Conservation (phyloP, 2,888 invertebrate genomes). For the Andrena fulva region DNA sequence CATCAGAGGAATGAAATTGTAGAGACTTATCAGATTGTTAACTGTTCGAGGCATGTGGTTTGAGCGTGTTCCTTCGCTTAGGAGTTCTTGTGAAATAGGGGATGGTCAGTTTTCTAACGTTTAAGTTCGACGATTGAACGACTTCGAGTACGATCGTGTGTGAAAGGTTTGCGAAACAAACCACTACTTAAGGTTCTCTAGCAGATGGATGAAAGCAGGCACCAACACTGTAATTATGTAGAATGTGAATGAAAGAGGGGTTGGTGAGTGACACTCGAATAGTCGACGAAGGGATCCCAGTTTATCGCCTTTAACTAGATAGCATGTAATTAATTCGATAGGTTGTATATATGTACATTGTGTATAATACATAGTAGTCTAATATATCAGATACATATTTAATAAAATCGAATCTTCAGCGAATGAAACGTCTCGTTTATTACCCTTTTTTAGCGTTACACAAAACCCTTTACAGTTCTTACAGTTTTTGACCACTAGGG, state of each 20-base stretch:
- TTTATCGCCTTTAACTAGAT: slow-evolving; percentile 68
- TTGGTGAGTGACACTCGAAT: slow-evolving; percentile 21
- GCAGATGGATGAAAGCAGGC: background rate
- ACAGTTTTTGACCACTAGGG: background rate
- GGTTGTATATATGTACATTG: slow-evolving; percentile 84
- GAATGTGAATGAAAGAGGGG: slow-evolving; percentile 11
- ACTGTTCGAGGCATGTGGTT: background rate
- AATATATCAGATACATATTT: slow-evolving; percentile 82
- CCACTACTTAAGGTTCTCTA: slow-evolving; percentile 15
- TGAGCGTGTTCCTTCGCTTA: background rate
- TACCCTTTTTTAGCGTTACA: background rate
- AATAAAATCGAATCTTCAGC: slow-evolving; percentile 76
- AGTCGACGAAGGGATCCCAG: slow-evolving; percentile 60
- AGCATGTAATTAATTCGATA: slow-evolving; percentile 58
- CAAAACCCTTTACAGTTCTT: background rate
- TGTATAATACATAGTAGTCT: slow-evolving; percentile 82
- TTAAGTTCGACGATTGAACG: background rate
- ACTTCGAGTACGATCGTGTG: background rate
- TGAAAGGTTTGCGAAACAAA: background rate
- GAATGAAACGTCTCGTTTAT: background rate
- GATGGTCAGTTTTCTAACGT: slow-evolving; percentile 19
- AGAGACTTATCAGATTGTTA: background rate
- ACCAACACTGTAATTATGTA: slow-evolving; percentile 31
- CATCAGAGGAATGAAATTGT: background rate
- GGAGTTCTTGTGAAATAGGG: slow-evolving; percentile 14